Evolutionary conservation across 1,140 invertebrate species (phyloP), one percentile per base, ranked within the genome.

Genomic region (Chionoecetes opilio): DNA sequence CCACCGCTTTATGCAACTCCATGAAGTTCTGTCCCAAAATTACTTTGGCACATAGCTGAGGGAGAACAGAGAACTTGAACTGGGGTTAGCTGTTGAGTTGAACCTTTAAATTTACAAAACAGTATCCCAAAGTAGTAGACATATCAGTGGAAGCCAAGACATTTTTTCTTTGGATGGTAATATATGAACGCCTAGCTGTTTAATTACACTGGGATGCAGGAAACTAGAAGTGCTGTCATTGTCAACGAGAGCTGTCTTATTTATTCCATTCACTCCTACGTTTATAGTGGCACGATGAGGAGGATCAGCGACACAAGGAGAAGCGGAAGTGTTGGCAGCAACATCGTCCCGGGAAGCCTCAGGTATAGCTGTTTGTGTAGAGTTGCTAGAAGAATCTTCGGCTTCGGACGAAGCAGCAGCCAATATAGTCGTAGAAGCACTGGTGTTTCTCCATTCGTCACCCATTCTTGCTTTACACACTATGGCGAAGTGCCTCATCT

Each of bases 21-120:
- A n/a, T n/a, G n/a, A n/a, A n/a, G 35, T 88, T 32, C 26, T 88
- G 9, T 8, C 86, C 86, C 31, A 88, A 88, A 35, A 88, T 88
- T 3, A 88, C 35, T 6, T 88, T 35, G 35, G 21, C 17, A 88
- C 86, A 88, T 38, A 88, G 35, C 14, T 90, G n/a, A n/a, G n/a
- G n/a, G n/a, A 91, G 46, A 3, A 91, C 89, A 63, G 87, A 89
- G 8, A 89, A n/a, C 26, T 89, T 89, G 37, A 89, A 89, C 1
- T 91, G 35, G n/a, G 38, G n/a, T 31, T 91, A 75, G 29, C 9
- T 14, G 75, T 32, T 46, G 9, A 11, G n/a, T 32, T 46, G 38
- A 32, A 91, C 9, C 31, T 63, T 11, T 14, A 91, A 21, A 31
- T 63, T 5, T 29, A 75, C 89, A 17, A 63, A 31, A 63, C 89